A percentile compares a stretch with the other conserved stretches of the same genome.
Conservation (phyloP, 2,888 invertebrate genomes). For the Monochamus alternatus region DNA sequence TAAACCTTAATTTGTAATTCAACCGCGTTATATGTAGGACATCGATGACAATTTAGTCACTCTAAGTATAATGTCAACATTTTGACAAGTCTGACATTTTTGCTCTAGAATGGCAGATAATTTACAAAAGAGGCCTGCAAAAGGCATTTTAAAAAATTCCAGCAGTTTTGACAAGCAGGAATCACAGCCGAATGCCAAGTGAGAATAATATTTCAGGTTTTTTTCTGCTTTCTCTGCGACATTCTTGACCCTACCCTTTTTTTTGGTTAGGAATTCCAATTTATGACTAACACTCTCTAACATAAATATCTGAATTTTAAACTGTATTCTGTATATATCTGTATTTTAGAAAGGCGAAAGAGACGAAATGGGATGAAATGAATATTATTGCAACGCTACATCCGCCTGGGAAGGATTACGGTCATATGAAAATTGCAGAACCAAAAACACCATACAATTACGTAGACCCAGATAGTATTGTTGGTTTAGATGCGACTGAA, state of each 20-base stretch:
- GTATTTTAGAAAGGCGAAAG: conserved; percentile 69
- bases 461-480: conserved; percentile 74
- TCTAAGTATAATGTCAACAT: conserved; percentile 17
- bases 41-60: conserved; percentile 4
- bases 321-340: conserved; percentile 52
- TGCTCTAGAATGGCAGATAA: conserved; percentile 79
- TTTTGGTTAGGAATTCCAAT: conserved; percentile 37
- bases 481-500: conserved; percentile 80
- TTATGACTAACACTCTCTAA: conserved; percentile 24
- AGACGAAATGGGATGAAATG: conserved; percentile 97
- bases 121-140: conserved; percentile 86
- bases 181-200: conserved; percentile 60
- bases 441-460: conserved; percentile 95
- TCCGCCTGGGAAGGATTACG: conserved; percentile 98
- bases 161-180: conserved; percentile 88
- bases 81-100: conserved; percentile 42
- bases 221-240: background rate
- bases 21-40: background rate
- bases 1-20: background rate
- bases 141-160: conserved; percentile 94
- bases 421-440: conserved; percentile 98
- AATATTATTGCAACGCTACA: conserved; percentile 98
- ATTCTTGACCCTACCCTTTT: conserved; percentile 13
- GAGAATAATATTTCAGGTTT: conserved; percentile 42
- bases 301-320: background rate